A percentile compares a stretch with the other conserved stretches of the same genome.
phyloP scores from a whole-genome alignment of 2,113 vertebrate species.

The Butastur rufipennis region DNA sequence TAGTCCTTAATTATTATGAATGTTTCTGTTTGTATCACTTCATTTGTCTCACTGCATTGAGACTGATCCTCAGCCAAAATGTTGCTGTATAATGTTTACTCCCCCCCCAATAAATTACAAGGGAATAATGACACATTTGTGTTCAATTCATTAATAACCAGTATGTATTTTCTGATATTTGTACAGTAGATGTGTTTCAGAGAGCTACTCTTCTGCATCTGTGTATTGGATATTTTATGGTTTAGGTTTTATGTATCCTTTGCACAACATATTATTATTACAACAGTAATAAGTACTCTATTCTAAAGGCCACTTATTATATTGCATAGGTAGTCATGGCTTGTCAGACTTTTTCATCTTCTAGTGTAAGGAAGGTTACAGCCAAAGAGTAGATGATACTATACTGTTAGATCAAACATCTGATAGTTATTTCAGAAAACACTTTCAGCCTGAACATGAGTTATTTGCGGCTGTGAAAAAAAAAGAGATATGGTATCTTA shows the following conservation, averaged over 20 bases:
- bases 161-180: neutral
- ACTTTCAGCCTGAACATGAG: neutral
- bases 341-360: neutral
- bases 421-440: neutral
- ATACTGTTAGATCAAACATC: neutral
- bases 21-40: neutral
- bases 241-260: neutral
- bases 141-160: neutral
- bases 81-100: neutral
- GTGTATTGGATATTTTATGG: neutral
- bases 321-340: neutral
- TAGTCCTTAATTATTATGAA: neutral
- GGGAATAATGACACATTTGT: neutral
- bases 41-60: neutral
- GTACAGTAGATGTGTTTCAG: neutral
- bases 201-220: neutral
- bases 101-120: neutral
- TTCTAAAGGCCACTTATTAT: neutral
- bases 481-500: neutral
- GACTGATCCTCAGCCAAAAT: neutral
- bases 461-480: neutral
- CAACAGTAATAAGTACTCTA: neutral
- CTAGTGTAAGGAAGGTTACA: neutral
- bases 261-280: neutral
- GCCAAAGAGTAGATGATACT: neutral